Evolutionary conservation across 2,888 invertebrate species (phyloP).

Genomic region (Antheraea assamensis): DNA sequence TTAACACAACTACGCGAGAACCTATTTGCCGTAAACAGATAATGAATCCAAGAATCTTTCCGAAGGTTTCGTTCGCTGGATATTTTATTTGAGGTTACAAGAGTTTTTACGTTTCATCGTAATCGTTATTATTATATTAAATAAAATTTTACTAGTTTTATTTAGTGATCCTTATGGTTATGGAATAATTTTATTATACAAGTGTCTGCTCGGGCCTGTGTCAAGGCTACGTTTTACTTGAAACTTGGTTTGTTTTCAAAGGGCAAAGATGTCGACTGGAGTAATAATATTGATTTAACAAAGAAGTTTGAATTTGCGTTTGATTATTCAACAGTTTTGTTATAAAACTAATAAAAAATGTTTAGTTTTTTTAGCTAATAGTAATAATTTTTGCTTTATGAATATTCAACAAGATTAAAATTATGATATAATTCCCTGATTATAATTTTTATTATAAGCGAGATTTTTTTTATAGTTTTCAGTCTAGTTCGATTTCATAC

Average conservation of each 20-base stretch:
- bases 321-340: background rate
- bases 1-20: slow-evolving; percentile 30
- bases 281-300: background rate
- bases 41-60: slow-evolving; percentile 48
- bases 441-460: too few species aligned
- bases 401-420: too few species aligned
- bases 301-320: background rate
- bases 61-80: slow-evolving; percentile 33
- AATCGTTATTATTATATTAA: slow-evolving; percentile 28
- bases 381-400: too few species aligned
- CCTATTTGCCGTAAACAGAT: slow-evolving; percentile 53
- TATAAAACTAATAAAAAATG: too few species aligned
- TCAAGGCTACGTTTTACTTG: background rate
- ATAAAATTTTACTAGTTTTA: slow-evolving; percentile 14
- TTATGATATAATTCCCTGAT: too few species aligned
- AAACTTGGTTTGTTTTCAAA: background rate
- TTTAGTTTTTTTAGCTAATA: too few species aligned
- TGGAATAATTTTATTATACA: too few species aligned
- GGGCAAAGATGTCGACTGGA: background rate
- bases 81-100: slow-evolving; percentile 36
- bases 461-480: too few species aligned
- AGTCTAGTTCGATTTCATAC: too few species aligned
- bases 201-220: too few species aligned
- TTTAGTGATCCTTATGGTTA: background rate
- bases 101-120: slow-evolving; percentile 29